Percentiles rank a stretch among this genome's conserved stretches.
Conservation (phyloP, 2,888 invertebrate species). For the Candidula unifasciata region DNA sequence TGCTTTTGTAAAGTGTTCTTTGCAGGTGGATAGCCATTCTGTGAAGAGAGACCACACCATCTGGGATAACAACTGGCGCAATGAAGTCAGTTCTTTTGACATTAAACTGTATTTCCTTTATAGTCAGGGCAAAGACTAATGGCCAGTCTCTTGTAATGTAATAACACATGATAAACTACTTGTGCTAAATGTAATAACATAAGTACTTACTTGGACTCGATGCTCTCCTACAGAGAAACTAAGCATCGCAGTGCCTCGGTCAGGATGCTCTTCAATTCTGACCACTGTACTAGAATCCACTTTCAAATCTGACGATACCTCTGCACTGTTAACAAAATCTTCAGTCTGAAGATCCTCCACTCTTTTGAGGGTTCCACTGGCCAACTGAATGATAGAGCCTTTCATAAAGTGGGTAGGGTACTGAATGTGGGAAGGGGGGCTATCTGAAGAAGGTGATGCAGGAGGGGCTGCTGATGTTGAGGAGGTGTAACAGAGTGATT, state of each 20-base stretch:
- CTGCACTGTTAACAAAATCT: conserved; percentile 91
- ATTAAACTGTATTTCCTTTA: no score
- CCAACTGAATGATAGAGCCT: conserved; percentile 89
- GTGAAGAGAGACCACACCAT: no score
- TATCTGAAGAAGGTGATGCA: conserved; percentile 3
- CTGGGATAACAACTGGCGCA: no score
- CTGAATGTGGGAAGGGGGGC: conserved; percentile 62
- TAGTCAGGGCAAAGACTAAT: no score
- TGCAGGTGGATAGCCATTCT: no score
- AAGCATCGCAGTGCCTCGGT: conserved; percentile 81
- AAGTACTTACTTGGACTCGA: conserved; percentile 82
- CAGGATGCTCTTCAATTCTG: conserved; percentile 85
- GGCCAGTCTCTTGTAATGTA: no score
- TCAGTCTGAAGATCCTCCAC: conserved; percentile 93
- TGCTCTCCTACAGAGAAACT: conserved; percentile 90
- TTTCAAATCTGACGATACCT: conserved; percentile 85
- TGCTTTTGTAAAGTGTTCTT: no score
- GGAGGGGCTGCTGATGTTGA: conserved; percentile 22
- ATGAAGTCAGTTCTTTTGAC: no score
- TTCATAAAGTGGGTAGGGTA: conserved; percentile 82
- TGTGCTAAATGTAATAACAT: background rate
- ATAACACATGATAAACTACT: no score
- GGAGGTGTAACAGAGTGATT: conserved; percentile 19
- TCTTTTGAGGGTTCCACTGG: conserved; percentile 87
- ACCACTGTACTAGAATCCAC: conserved; percentile 92